Base-by-base conservation (phyloP, 2,888 invertebrate genomes). In the Volucella inflata region DNA sequence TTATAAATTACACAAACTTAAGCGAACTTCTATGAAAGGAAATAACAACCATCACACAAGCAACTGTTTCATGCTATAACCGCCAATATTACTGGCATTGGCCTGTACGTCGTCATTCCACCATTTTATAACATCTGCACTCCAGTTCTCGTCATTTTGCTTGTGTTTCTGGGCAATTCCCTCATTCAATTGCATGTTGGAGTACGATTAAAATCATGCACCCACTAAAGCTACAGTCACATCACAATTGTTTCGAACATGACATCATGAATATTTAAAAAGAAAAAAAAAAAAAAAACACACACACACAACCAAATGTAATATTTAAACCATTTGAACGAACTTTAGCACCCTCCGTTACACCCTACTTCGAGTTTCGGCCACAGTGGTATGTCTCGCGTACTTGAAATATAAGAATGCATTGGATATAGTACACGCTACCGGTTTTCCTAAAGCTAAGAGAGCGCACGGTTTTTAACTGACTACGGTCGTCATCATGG, bases 131-230 rank as follows among this genome's bases (percentile, higher is more conserved):
- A 55, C 64, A 75, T 67, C 21, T 70, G 68, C 50, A 40, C 50
- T 57, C 17, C 44, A 59, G 11, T 46, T 46, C 11, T 50, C 64
- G 57, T 36, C 48, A 17, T 65, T 50, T 42, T 53, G 38, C 48
- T 30, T 6, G 30, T 30, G 30, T 30, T 30, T 57, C 51, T 44
- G 16, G 57, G 38, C 59, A 59, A 38, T 64, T 50, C 65, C 65
- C 44, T 84, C 84, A 79, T 71, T 76, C 65, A 80, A 53, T 80
- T 71, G 80, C 84, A 84, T 84, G 79, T 70, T 74, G 75, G 65
- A 75, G 79, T 75, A 71, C 42, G 84, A 84, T 84, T 79, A 84
- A 84, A 84, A 75, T 76, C 71, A 67, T 79, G 59, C 79, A 84
- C 70, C 68, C 74, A 75, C 70, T 59, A 75, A 83, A 78, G 30